Evolutionary conservation across 2,797 vertebrate genomes (phyloP).

Genomic region (Tokudaia muenninki): DNA sequence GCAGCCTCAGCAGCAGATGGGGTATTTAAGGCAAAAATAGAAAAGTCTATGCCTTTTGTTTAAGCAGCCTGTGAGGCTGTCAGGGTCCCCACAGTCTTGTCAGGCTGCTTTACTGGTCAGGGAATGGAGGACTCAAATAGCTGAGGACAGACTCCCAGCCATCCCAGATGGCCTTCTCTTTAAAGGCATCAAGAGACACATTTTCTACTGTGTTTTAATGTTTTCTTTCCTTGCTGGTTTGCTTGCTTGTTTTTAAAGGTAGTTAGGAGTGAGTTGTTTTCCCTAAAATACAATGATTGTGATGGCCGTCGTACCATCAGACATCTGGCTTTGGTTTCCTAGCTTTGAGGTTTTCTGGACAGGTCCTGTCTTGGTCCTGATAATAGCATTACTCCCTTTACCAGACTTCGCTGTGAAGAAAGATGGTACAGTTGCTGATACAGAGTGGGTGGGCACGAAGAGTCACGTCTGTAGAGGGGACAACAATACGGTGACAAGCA

Average conservation of each 20-base stretch:
- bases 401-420: background rate
- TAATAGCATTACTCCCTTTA: background rate
- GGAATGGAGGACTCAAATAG: background rate
- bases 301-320: background rate
- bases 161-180: conserved; percentile 36
- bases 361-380: background rate
- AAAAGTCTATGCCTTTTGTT: background rate
- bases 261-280: background rate
- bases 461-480: background rate
- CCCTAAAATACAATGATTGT: background rate
- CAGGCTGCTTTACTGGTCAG: background rate
- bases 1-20: background rate
- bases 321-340: background rate
- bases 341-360: background rate
- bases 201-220: background rate
- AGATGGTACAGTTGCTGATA: background rate
- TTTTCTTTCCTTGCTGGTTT: background rate
- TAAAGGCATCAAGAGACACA: conserved; percentile 21
- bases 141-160: background rate
- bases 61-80: background rate
- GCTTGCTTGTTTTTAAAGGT: background rate
- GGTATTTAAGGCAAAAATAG: background rate
- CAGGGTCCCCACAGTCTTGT: background rate
- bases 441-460: background rate
- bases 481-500: background rate